Evolutionary conservation across 2,888 invertebrate species (phyloP).

Genomic region (Drosophila rellima): DNA sequence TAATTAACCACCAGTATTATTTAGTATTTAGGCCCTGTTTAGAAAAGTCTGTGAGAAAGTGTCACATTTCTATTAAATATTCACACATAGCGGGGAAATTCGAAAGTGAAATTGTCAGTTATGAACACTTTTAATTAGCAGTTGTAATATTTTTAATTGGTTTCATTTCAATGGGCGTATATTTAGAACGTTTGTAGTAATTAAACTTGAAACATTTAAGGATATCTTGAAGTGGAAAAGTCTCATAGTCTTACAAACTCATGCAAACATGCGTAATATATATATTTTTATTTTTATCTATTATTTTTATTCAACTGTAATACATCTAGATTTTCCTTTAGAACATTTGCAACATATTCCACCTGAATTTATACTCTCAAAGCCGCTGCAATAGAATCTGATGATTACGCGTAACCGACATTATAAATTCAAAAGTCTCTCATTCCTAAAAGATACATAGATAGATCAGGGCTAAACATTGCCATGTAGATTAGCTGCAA

Average conservation of each 20-base stretch:
- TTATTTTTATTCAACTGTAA: background rate
- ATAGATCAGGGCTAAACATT: conserved; percentile 1
- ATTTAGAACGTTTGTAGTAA: background rate
- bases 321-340: background rate
- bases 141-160: conserved; percentile 35
- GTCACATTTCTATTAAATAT: conserved; percentile 72
- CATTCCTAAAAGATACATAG: conserved; percentile 13
- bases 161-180: conserved; percentile 6
- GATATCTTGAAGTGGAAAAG: background rate
- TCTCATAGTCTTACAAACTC: too few species aligned
- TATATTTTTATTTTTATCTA: background rate
- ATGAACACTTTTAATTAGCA: conserved; percentile 40
- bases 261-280: too few species aligned
- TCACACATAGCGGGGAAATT: conserved; percentile 30
- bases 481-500: conserved; percentile 46
- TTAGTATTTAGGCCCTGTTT: conserved; percentile 1
- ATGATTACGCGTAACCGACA: conserved; percentile 10
- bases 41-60: conserved; percentile 64
- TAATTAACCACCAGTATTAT: conserved; percentile 55
- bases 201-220: background rate
- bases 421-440: conserved; percentile 11
- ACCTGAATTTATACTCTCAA: background rate
- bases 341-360: conserved; percentile 22
- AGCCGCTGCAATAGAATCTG: conserved; percentile 7
- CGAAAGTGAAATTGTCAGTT: conserved; percentile 25